Percentiles rank a stretch among this genome's conserved stretches.
Conservation (phyloP, 2,797 vertebrate genomes). For the Spinus olivaceus region DNA sequence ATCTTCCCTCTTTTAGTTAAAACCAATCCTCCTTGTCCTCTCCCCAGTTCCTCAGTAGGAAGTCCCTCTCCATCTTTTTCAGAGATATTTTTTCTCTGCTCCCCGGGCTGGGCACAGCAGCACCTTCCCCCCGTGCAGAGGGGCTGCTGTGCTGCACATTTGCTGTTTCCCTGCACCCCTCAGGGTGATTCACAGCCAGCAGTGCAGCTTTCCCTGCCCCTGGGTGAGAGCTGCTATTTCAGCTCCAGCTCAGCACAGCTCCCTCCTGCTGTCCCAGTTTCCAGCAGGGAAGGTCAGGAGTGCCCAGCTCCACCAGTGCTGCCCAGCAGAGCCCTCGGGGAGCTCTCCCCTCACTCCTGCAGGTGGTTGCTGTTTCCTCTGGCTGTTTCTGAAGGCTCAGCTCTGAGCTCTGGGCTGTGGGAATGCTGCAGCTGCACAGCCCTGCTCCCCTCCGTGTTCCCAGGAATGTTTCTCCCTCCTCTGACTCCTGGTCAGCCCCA, state of each 20-base stretch:
- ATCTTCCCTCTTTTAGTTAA: not conserved
- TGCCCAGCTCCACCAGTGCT: not conserved
- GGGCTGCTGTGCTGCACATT: not conserved
- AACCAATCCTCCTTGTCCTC: not conserved
- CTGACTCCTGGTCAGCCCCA: not conserved
- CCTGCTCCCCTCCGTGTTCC: not conserved
- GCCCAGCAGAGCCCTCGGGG: not conserved
- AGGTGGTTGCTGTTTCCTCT: not conserved
- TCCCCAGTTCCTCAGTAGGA: not conserved
- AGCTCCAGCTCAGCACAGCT: not conserved
- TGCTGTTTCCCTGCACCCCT: not conserved
- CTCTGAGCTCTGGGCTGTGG: not conserved
- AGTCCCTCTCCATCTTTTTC: not conserved
- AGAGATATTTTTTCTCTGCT: not conserved
- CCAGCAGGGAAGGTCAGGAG: not conserved
- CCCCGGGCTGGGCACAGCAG: accelerated
- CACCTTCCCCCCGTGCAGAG: not conserved
- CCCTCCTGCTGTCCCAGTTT: slow-evolving; percentile 13
- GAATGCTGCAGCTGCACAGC: not conserved
- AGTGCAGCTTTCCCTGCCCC: not conserved
- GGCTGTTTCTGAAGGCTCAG: not conserved
- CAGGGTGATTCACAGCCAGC: not conserved
- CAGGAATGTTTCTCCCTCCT: not conserved
- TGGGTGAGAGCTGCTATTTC: not conserved
- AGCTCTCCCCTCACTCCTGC: not conserved